Evolutionary conservation across 1,140 invertebrate genomes (phyloP).

Genomic region (Eupeodes corollae): DNA sequence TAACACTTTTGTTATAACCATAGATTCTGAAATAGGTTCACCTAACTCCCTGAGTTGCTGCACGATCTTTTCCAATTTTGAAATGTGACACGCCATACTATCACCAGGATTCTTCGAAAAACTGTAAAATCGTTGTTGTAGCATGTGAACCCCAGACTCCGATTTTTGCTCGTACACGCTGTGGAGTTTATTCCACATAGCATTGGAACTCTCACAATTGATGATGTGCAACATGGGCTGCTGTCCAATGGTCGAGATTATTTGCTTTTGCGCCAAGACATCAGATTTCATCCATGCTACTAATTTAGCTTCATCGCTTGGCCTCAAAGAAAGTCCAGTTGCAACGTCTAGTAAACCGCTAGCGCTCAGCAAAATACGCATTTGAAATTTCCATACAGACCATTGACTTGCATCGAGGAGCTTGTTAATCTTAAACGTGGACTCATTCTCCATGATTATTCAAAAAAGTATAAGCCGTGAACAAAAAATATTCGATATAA

Average conservation of each 20-base stretch:
- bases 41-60: conserved; percentile 15
- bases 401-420: conserved; percentile 9
- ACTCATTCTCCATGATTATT: no score
- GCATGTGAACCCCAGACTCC: conserved; percentile 24
- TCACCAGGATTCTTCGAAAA: conserved; percentile 11
- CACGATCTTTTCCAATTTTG: conserved; percentile 10
- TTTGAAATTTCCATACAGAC: conserved; percentile 18
- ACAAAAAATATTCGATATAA: no score
- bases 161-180: conserved; percentile 33
- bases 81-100: conserved; percentile 12
- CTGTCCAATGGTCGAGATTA: conserved; percentile 17
- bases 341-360: conserved; percentile 5
- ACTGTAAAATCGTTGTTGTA: conserved; percentile 27
- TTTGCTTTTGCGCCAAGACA: conserved; percentile 13
- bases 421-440: conserved; percentile 4
- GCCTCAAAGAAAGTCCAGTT: not conserved
- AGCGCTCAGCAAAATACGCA: conserved; percentile 8
- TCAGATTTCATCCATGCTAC: conserved; percentile 10
- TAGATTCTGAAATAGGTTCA: conserved; percentile 15
- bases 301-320: not conserved
- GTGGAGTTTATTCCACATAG: conserved; percentile 31
- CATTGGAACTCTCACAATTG: conserved; percentile 20
- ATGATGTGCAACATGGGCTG: conserved; percentile 24
- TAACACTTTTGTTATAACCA: conserved; percentile 27
- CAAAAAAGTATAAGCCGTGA: no score